Conservation (phyloP, 2,113 vertebrate species). For the Apodemus speciosus region DNA sequence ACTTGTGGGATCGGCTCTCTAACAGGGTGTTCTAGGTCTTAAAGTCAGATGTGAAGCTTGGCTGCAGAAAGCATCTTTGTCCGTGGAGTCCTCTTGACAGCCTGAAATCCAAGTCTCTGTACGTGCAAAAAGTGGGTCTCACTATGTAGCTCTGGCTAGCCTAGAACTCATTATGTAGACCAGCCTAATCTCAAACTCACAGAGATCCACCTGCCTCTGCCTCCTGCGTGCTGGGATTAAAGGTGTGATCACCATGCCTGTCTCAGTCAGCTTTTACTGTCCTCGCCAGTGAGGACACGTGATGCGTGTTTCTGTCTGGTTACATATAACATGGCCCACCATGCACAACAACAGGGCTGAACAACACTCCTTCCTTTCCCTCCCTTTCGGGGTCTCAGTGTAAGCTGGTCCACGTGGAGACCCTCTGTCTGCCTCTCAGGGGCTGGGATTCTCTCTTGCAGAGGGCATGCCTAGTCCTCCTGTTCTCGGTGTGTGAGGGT, state of each 20-base stretch:
- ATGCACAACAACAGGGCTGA: not conserved
- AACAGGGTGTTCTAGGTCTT: not conserved
- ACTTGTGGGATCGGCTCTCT: not conserved
- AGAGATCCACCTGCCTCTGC: not conserved
- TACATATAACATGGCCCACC: not conserved
- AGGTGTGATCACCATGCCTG: not conserved
- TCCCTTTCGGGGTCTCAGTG: not conserved
- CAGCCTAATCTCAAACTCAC: not conserved
- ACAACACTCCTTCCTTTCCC: not conserved
- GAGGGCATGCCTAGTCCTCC: not conserved
- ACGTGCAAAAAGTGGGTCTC: not conserved
- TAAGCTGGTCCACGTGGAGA: not conserved
- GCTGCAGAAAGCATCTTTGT: not conserved
- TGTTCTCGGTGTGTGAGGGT: not conserved
- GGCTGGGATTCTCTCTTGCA: not conserved
- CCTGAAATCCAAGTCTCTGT: not conserved
- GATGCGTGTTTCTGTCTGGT: not conserved
- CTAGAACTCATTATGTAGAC: not conserved
- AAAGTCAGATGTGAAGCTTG: not conserved
- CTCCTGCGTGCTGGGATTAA: not conserved
- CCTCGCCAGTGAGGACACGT: not conserved
- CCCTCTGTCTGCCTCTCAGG: not conserved
- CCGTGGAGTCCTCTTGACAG: not conserved
- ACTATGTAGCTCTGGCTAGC: not conserved
- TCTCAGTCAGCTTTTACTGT: not conserved